Evolutionary conservation across 2,888 invertebrate species (phyloP), one percentile per base, ranked within the genome.

Genomic region (Dynastes grantii): DNA sequence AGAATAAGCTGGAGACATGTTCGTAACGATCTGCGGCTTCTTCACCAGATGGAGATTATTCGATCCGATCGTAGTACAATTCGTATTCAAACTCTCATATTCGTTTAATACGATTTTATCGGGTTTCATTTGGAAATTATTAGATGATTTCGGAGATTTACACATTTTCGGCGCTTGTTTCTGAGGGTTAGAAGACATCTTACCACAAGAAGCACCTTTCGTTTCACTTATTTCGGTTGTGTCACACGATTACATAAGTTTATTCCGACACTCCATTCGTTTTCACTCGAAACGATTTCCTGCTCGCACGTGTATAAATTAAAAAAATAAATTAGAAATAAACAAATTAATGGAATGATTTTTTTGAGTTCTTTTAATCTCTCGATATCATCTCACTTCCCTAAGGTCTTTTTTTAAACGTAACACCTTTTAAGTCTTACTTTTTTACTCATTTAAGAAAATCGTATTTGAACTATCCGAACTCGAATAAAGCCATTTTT

Each of bases 401-500:
- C 55, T 58, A 16, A 22, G 55, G 55, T 58, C 16, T 53, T 32
- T 37, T 40, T 11, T 61, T n/a, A 45, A 75, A 73, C 61, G 65
- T 58, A 77, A 67, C 68, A 77, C 58, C 58, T 77, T 67, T 71
- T 79, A 86, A 51, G 68, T 68, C 68, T 68, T 51, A 68, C 68
- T 68, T 51, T 58, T 22, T 61, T 71, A 71, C 37, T 37, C 58
- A 75, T 75, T 61, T 75, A 71, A 71, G n/a, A 32, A 61, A 49
- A 22, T 58, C 22, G 55, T 40, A 22, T 40, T 76, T 16, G 29
- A 67, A 53, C 78, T 89, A 89, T 80, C 89, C 89, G 82, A 89
- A 89, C 84, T 89, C 89, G 83, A 89, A 89, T 83, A 89, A 84
- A 84, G 89, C 89, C 89, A 89, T 89, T 85, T 86, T 88, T 84